phyloP scores from a whole-genome alignment of 2,797 vertebrate species.

The Choloepus didactylus region DNA sequence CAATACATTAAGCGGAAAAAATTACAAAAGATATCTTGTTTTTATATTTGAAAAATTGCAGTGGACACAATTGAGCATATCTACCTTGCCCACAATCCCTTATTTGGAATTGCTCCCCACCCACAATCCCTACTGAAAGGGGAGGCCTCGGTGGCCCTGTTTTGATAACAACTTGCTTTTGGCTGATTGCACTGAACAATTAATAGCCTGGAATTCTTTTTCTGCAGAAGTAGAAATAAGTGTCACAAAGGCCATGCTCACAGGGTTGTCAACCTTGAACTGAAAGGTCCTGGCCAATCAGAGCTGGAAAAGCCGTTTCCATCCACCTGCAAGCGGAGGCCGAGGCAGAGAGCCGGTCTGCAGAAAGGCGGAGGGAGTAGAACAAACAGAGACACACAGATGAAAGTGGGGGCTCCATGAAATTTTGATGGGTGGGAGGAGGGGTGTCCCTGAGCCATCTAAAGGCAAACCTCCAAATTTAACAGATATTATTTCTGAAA shows the following conservation, averaged over 20 bases:
- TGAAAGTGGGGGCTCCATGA: background rate
- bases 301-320: background rate
- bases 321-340: background rate
- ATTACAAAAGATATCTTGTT: background rate
- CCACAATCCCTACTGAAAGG: background rate
- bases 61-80: background rate
- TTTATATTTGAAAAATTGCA: background rate
- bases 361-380: background rate
- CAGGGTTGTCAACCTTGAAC: background rate
- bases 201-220: background rate
- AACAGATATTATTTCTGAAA: constrained; percentile 3
- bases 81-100: background rate
- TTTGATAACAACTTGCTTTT: constrained; percentile 38
- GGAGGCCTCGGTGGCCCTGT: background rate
- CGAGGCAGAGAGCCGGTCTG: background rate
- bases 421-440: background rate
- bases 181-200: background rate
- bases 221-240: background rate
- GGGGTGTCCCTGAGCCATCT: background rate
- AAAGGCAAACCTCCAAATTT: background rate
- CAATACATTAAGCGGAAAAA: background rate
- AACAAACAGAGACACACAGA: background rate
- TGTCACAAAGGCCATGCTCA: background rate
- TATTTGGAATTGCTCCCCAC: background rate
- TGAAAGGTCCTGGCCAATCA: background rate